Evolutionary conservation across 2,888 invertebrate genomes (phyloP), one percentile per base, ranked within the genome.

Genomic region (Zele albiditarsus): DNA sequence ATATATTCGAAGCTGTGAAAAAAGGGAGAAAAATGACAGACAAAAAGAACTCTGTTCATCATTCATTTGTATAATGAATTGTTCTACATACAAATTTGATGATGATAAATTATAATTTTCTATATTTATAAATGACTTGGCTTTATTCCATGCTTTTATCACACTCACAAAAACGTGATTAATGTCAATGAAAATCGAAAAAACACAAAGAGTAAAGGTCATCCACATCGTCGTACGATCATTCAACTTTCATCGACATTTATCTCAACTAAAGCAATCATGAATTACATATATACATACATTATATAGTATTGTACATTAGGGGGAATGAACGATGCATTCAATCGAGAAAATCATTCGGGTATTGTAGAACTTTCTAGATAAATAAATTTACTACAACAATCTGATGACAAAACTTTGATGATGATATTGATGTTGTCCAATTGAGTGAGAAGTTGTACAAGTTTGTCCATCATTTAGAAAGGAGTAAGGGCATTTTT

Each of bases 171-270:
- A 53, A 23, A 23, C 20, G 20, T 53, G 53, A 53, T 53, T 53
- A 53, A 53, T 20, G 8, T 53, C 53, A 53, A 53, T 53, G 23
- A 53, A 53, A 20, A 53, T 23, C 20, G 5, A 53, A 53, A 20
- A 10, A 53, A 53, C 20, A 53, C 20, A 20, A 53, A 23, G 53
- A 20, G 20, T 53, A 23, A 20, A 23, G 23, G 53, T 46, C 46
- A 20, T 8, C 16, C n/a, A 46, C 3, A 3, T 16, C 46, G n/a
- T 46, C 53, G 20, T 53, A 53, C 53, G 23, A 53, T 53, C 23
- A 53, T 53, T 53, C 53, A 53, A 53, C 53, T 53, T 53, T 23
- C 53, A 53, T 53, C 20, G 10, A 53, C 53, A 53, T 53, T 23
- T 23, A 53, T 53, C 53, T 8, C n/a, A 20, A 20, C 20, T 53